Evolutionary conservation across 1,140 invertebrate genomes (phyloP).

Genomic region (Stegodyphus mimosarum): DNA sequence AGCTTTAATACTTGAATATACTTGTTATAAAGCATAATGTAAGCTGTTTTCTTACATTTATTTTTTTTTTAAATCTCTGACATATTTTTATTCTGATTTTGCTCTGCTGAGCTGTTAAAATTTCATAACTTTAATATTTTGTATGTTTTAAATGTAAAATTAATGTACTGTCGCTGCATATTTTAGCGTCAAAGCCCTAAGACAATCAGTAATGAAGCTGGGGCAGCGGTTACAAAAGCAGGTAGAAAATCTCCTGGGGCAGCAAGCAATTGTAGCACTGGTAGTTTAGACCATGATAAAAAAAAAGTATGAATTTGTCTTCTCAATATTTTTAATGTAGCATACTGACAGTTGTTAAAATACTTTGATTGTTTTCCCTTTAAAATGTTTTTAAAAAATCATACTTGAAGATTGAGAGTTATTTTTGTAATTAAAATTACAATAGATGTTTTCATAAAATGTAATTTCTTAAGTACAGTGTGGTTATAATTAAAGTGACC

Average conservation of each 20-base stretch:
- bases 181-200: conserved; percentile 57
- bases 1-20: no score
- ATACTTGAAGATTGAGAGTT: no score
- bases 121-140: no score
- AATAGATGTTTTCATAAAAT: no score
- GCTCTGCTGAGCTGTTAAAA: background rate
- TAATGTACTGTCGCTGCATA: background rate
- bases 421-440: no score
- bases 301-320: conserved; percentile 70
- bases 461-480: no score
- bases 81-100: background rate
- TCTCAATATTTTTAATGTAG: background rate
- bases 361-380: no score
- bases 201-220: conserved; percentile 25
- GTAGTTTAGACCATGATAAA: conserved; percentile 75
- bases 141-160: background rate
- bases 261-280: conserved; percentile 69
- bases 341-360: no score
- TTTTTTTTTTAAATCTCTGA: background rate
- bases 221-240: conserved; percentile 42
- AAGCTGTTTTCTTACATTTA: no score
- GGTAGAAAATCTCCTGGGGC: conserved; percentile 70
- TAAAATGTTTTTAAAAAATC: no score
- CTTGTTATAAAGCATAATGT: no score
- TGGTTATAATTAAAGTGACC: no score